phyloP scores from a whole-genome alignment of 2,888 invertebrate species.

The Nezara viridula region DNA sequence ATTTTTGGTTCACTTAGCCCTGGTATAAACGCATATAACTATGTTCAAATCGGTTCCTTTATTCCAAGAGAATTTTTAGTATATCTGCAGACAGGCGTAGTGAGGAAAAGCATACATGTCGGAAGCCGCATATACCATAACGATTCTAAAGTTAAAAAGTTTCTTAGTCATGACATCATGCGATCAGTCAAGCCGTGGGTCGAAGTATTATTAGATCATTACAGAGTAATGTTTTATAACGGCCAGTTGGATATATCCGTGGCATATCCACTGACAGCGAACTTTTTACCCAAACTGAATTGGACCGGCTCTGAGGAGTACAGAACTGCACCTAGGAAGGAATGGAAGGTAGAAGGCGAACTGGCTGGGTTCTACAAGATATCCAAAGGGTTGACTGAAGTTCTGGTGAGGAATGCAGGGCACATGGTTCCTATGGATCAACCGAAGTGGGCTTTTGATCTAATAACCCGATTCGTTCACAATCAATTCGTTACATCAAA shows the following conservation, averaged over 20 bases:
- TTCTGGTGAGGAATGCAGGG: slow-evolving; percentile 83
- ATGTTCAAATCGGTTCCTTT: neutral
- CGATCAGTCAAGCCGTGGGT: slow-evolving; percentile 83
- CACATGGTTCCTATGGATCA: slow-evolving; percentile 88
- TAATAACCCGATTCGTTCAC: slow-evolving; percentile 79
- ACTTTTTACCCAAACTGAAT: slow-evolving; percentile 80
- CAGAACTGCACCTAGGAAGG: slow-evolving; percentile 75
- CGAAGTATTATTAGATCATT: slow-evolving; percentile 75
- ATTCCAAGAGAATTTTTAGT: neutral
- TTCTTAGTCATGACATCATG: slow-evolving; percentile 83
- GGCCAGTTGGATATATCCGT: slow-evolving; percentile 95
- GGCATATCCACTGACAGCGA: slow-evolving; percentile 87
- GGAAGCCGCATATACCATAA: slow-evolving; percentile 58
- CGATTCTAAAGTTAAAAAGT: slow-evolving; percentile 74
- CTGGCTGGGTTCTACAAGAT: slow-evolving; percentile 84
- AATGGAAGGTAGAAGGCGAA: slow-evolving; percentile 77
- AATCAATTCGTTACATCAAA: slow-evolving; percentile 72
- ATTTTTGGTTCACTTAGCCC: slow-evolving; percentile 58
- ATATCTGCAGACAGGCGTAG: neutral
- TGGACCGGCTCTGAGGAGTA: slow-evolving; percentile 79
- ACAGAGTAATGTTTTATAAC: slow-evolving; percentile 84
- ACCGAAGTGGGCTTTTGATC: slow-evolving; percentile 81
- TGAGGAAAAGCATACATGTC: slow-evolving; percentile 65
- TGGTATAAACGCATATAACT: neutral
- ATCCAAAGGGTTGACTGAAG: slow-evolving; percentile 77